Percentiles rank a stretch among this genome's conserved stretches.
phyloP scores from a whole-genome alignment of 2,113 vertebrate species.

The Octodon degus region DNA sequence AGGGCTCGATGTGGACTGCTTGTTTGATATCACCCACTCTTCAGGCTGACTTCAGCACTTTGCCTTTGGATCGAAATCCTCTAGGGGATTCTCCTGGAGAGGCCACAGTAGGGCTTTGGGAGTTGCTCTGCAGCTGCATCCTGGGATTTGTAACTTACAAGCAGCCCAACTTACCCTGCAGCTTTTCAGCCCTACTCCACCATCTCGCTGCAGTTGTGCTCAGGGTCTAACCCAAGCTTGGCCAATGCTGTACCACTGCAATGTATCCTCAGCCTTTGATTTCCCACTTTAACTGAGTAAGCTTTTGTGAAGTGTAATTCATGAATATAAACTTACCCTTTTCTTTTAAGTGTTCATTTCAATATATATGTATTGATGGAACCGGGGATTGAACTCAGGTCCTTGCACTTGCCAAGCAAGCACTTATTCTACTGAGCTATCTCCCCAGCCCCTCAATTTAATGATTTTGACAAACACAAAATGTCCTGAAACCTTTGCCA shows the following conservation, averaged over 20 bases:
- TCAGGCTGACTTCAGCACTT: neutral
- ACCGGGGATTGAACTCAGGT: too few relatives aligned
- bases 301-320: neutral
- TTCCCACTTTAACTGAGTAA: neutral
- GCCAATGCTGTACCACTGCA: neutral
- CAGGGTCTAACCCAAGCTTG: neutral
- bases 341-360: neutral
- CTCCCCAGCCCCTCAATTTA: neutral
- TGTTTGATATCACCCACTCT: neutral
- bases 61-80: neutral
- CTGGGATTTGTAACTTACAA: neutral
- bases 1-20: neutral
- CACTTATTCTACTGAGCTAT: too few relatives aligned
- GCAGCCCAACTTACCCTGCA: too few relatives aligned
- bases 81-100: neutral
- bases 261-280: neutral
- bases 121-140: neutral
- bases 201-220: neutral
- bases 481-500: neutral
- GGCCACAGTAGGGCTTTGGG: neutral
- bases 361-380: too few relatives aligned
- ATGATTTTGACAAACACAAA: neutral
- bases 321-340: neutral
- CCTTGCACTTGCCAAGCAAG: too few relatives aligned
- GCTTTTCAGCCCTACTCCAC: neutral